Evolutionary conservation across 2,113 vertebrate species (phyloP).

Genomic region (Petromus typicus): DNA sequence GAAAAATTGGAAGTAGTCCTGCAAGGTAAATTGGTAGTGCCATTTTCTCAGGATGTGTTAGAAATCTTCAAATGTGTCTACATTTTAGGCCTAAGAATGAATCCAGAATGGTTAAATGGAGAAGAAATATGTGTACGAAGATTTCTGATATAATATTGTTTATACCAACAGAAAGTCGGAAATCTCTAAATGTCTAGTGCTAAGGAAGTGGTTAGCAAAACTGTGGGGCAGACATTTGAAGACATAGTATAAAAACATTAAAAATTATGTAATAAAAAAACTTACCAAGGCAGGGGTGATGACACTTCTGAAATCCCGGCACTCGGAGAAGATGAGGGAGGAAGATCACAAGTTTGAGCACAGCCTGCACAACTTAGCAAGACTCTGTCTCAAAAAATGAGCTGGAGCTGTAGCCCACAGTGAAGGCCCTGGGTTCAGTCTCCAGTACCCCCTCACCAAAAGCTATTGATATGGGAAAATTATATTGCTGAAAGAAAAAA

Average conservation of each 20-base stretch:
- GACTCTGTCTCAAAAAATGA: background rate
- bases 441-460: background rate
- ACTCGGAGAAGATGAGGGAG: background rate
- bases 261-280: background rate
- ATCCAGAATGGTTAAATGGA: background rate
- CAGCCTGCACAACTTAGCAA: background rate
- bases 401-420: background rate
- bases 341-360: background rate
- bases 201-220: background rate
- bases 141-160: background rate
- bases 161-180: background rate
- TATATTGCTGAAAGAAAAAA: background rate
- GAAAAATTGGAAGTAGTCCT: background rate
- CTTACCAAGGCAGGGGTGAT: background rate
- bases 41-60: background rate
- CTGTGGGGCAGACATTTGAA: background rate
- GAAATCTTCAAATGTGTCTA: slow-evolving; percentile 22
- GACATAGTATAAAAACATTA: background rate
- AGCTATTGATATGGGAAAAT: background rate
- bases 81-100: slow-evolving; percentile 4
- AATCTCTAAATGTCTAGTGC: background rate
- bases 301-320: background rate
- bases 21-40: slow-evolving; percentile 9
- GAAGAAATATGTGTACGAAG: background rate
- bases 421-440: background rate